Conservation (phyloP, 2,888 invertebrate genomes). For the Parascotia fuliginaria region DNA sequence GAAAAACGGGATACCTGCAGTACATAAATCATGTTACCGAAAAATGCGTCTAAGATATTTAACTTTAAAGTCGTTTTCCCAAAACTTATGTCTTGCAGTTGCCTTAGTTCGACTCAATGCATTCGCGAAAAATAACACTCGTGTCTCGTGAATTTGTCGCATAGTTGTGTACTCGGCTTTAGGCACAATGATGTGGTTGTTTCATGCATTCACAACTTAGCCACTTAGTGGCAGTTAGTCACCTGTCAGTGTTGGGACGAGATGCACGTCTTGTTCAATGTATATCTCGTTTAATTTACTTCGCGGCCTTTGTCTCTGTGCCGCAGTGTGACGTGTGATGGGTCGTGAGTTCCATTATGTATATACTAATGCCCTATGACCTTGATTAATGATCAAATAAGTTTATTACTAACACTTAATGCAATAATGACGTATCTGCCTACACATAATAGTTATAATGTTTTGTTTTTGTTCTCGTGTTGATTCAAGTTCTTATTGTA, state of each 20-base stretch:
- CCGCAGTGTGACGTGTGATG: conserved; percentile 51
- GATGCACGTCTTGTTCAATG: conserved; percentile 23
- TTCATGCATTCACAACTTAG: conserved; percentile 12
- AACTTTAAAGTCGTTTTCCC: too few species aligned
- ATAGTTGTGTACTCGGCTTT: conserved; percentile 3
- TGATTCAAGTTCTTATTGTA: not conserved
- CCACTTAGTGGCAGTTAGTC: conserved; percentile 36
- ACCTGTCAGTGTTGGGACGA: conserved; percentile 21
- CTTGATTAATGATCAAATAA: not conserved
- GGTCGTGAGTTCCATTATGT: conserved; percentile 57
- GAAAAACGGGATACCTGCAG: too few species aligned
- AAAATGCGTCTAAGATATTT: too few species aligned
- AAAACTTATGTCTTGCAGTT: too few species aligned
- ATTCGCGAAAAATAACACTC: too few species aligned
- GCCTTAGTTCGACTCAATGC: too few species aligned
- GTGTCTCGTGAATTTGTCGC: too few species aligned
- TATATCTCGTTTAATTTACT: not conserved
- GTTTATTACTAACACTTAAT: not conserved
- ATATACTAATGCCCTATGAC: conserved; percentile 13
- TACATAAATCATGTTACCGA: too few species aligned
- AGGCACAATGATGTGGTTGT: not conserved
- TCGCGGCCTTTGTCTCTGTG: conserved; percentile 7
- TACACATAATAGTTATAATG: not conserved
- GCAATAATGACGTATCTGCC: not conserved
- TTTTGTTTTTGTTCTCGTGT: not conserved